Conservation (phyloP, 2,888 invertebrate genomes). For the Hybos culiciformis region DNA sequence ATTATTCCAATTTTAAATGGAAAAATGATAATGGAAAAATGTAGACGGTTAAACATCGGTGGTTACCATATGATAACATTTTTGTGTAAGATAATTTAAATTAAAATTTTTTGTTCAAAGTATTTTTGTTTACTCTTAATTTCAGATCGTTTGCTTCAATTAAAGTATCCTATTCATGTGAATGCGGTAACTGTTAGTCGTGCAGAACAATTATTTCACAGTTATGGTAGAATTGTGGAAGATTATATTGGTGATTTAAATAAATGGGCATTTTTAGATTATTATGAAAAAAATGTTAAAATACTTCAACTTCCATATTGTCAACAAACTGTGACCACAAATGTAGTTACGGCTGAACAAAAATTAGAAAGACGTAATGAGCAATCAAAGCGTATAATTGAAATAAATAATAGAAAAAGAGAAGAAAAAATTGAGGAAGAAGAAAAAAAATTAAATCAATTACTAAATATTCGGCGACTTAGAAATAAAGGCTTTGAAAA, state of each 20-base stretch:
- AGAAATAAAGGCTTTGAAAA: constrained; percentile 62
- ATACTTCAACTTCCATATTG: constrained; percentile 74
- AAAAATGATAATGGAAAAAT: constrained; percentile 50
- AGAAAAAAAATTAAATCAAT: constrained; percentile 67
- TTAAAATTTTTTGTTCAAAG: too few species aligned
- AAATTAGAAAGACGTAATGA: constrained; percentile 79
- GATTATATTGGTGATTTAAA: constrained; percentile 68
- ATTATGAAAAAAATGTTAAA: constrained; percentile 68
- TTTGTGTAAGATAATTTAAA: constrained; percentile 53
- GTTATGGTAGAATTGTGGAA: constrained; percentile 61
- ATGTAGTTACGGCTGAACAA: constrained; percentile 50
- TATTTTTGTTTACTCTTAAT: too few species aligned
- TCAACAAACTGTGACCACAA: constrained; percentile 36
- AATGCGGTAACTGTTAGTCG: constrained; percentile 75
- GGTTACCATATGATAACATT: constrained; percentile 76
- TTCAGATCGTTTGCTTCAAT: constrained; percentile 66
- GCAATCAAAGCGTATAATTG: constrained; percentile 67
- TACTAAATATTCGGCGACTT: constrained; percentile 61
- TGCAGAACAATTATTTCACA: constrained; percentile 73
- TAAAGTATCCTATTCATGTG: constrained; percentile 86
- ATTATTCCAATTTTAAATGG: constrained; percentile 70
- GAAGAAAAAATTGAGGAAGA: constrained; percentile 80
- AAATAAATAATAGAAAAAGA: constrained; percentile 78
- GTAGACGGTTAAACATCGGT: constrained; percentile 68
- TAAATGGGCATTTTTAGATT: constrained; percentile 68